Conservation (phyloP, 2,113 vertebrate species). For the Equus quagga region DNA sequence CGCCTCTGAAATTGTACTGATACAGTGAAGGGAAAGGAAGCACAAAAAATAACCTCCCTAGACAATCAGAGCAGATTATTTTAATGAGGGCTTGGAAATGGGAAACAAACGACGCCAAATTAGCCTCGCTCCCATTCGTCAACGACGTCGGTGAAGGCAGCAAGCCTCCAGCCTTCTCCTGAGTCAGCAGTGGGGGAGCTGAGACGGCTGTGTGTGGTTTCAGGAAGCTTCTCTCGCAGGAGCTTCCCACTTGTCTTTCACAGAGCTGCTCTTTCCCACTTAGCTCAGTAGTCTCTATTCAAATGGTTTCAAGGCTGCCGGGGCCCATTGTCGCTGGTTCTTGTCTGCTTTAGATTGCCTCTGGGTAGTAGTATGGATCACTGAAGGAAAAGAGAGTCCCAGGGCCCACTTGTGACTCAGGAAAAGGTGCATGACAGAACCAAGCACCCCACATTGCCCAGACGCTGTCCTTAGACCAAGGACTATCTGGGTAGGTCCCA, state of each 20-base stretch:
- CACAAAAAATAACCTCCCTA: constrained; percentile 84
- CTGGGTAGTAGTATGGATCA: not conserved
- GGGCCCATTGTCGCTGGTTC: not conserved
- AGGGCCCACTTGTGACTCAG: not conserved
- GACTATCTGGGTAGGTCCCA: not conserved
- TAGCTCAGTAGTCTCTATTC: not conserved
- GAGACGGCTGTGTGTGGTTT: not conserved
- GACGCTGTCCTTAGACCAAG: not conserved
- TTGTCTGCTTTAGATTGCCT: not conserved
- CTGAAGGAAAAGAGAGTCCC: not conserved
- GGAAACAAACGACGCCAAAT: constrained; percentile 85
- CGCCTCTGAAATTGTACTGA: constrained; percentile 62
- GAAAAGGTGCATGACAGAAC: not conserved
- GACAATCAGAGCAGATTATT: constrained; percentile 89
- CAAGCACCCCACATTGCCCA: not conserved
- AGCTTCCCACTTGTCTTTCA: not conserved
- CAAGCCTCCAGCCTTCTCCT: not conserved
- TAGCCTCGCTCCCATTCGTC: constrained; percentile 75
- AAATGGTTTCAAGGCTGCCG: not conserved
- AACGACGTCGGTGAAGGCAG: constrained; percentile 35
- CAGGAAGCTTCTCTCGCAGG: not conserved
- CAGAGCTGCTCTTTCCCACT: not conserved
- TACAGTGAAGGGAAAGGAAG: constrained; percentile 68
- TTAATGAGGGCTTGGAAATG: constrained; percentile 86
- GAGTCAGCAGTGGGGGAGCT: constrained; percentile 81